Evolutionary conservation across 2,797 vertebrate species (phyloP).

Genomic region (Schizothorax lantsangensis): DNA sequence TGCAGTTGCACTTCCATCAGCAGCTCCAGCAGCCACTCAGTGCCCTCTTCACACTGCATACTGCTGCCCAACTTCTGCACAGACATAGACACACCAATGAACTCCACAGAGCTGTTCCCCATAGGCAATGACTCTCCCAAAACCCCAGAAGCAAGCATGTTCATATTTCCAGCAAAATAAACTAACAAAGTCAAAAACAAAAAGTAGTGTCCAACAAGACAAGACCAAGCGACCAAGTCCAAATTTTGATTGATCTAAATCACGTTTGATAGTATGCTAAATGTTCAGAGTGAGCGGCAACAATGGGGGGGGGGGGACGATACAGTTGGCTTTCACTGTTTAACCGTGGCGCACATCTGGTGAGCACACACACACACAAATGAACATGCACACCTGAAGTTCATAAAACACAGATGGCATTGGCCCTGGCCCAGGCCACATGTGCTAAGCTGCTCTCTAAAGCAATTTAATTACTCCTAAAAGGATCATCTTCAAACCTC

Average conservation of each 20-base stretch:
- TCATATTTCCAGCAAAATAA: conserved; percentile 5
- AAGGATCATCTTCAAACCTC: conserved; percentile 13
- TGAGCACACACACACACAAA: conserved; percentile 23
- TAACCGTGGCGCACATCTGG: conserved; percentile 13
- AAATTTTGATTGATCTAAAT: background rate
- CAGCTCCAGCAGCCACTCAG: conserved; percentile 86
- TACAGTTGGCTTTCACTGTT: conserved; percentile 7
- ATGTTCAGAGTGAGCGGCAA: background rate
- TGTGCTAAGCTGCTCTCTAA: background rate
- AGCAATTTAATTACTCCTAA: conserved; percentile 7
- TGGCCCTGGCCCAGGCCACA: conserved; percentile 31
- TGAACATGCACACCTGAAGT: conserved; percentile 52
- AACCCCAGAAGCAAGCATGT: background rate
- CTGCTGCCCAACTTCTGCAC: conserved; percentile 87
- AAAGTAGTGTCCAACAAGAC: background rate
- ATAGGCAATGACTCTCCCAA: background rate
- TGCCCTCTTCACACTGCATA: conserved; percentile 93
- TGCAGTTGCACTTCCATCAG: conserved; percentile 85
- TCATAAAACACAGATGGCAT: conserved; percentile 43
- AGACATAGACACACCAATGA: conserved; percentile 12
- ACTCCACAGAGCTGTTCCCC: background rate
- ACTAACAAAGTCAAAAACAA: background rate
- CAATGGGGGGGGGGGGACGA: background rate
- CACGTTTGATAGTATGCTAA: background rate
- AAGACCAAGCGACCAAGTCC: background rate